Evolutionary conservation across 2,113 vertebrate genomes (phyloP).

Genomic region (Oryzias celebensis): DNA sequence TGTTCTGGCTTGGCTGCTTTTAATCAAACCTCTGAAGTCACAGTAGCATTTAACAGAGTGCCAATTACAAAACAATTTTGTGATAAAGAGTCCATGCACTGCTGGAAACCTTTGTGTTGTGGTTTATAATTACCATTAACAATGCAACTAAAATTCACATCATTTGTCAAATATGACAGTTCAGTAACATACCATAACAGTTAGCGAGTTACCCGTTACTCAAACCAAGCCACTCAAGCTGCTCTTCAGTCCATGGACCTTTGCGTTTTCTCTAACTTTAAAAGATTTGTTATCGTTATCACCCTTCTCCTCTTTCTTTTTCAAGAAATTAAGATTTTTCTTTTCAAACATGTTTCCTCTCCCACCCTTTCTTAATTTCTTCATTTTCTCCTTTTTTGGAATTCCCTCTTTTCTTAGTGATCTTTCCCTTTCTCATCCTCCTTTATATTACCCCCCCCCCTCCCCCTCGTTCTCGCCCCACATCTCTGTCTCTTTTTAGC

Average conservation of each 20-base stretch:
- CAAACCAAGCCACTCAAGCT: not conserved
- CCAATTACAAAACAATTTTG: not conserved
- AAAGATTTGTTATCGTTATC: too few relatives aligned
- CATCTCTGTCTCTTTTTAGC: conserved; percentile 10
- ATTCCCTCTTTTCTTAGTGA: not conserved
- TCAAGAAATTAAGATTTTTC: conserved; percentile 2
- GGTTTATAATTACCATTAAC: too few relatives aligned
- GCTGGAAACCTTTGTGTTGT: not conserved
- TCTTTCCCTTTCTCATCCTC: conserved; percentile 2
- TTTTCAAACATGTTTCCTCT: not conserved
- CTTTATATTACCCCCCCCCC: not conserved
- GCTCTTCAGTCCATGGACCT: not conserved
- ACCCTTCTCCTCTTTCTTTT: too few relatives aligned
- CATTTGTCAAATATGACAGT: too few relatives aligned
- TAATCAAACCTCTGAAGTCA: conserved; percentile 5
- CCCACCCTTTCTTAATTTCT: not conserved
- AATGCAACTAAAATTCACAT: not conserved
- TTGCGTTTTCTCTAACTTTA: conserved; percentile 5
- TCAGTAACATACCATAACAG: too few relatives aligned
- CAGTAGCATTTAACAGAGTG: conserved; percentile 1
- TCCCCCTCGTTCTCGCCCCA: not conserved
- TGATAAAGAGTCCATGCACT: not conserved
- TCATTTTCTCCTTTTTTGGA: not conserved
- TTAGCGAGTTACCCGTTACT: not conserved
- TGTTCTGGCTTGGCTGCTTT: conserved; percentile 1